A percentile compares a stretch with the other conserved stretches of the same genome.
Conservation (phyloP, 1,140 invertebrate species). For the Ceratina calcarata region DNA sequence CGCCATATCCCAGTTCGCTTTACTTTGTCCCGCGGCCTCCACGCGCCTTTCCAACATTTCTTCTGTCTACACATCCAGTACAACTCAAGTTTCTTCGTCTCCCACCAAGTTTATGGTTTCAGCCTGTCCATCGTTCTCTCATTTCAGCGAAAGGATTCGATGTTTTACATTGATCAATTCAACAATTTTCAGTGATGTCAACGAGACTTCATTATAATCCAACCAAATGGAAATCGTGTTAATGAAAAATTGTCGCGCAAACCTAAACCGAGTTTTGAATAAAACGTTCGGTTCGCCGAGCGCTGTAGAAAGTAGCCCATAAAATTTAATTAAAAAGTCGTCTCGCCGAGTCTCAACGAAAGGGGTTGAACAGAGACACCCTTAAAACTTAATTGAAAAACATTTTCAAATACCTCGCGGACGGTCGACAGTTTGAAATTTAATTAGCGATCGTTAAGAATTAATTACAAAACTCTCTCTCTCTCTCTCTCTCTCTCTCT, state of each 20-base stretch:
- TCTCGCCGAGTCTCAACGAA: neutral
- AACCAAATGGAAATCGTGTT: no score
- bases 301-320: neutral
- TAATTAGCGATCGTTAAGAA: slow-evolving; percentile 31
- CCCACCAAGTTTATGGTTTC: no score
- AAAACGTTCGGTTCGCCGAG: neutral
- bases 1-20: slow-evolving; percentile 33
- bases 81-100: no score
- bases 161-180: no score
- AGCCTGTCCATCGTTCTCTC: no score
- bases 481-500: no score
- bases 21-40: neutral
- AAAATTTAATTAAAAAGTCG: slow-evolving; percentile 26
- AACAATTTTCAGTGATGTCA: no score
- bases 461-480: neutral
- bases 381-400: slow-evolving; percentile 32
- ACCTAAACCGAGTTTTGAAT: neutral
- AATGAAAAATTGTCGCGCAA: no score
- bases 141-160: no score
- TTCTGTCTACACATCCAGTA: neutral
- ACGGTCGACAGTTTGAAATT: slow-evolving; percentile 25
- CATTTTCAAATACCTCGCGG: neutral
- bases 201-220: no score
- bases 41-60: neutral
- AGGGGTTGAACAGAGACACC: neutral